A percentile compares a stretch with the other conserved stretches of the same genome.
These are phyloP conservation scores for Tamias sibiricus DNA, from an alignment of 2,113 vertebrate species.

Conservation along the genomic window DNA sequence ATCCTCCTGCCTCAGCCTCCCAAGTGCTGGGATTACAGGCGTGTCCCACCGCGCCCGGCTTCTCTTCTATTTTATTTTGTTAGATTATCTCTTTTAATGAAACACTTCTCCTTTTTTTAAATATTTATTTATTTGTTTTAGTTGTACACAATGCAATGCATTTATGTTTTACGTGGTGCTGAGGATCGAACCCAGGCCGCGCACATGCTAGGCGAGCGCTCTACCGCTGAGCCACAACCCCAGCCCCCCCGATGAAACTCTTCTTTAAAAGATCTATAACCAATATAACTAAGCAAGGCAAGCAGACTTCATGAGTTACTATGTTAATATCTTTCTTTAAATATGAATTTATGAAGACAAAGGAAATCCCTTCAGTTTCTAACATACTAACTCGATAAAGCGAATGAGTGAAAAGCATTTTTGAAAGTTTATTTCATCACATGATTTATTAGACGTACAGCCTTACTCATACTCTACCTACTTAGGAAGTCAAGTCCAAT, in stretches of 20 bases:
- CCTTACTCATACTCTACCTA: background rate
- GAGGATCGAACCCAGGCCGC: no score
- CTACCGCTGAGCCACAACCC: no score
- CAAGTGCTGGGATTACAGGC: no score
- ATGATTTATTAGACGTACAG: background rate
- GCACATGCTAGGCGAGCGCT: no score
- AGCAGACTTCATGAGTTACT: background rate
- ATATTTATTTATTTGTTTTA: no score
- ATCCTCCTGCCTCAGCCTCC: no score
- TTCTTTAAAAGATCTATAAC: background rate
- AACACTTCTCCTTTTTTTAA: no score
- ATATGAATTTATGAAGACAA: slow-evolving; percentile 13
- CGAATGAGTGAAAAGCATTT: background rate
- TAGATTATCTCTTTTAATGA: background rate
- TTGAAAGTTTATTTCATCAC: background rate
- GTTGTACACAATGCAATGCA: no score
- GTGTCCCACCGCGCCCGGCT: no score
- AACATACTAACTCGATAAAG: slow-evolving; percentile 4
- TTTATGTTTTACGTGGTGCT: no score
- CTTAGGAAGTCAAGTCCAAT: background rate
- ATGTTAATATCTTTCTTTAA: background rate
- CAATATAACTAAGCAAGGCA: background rate
- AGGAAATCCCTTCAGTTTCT: background rate
- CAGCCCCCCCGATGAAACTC: no score
- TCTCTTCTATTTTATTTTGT: background rate